These are phyloP conservation scores for Gypaetus barbatus DNA, from an alignment of 2,797 vertebrate genomes.

Conservation along the genomic window DNA sequence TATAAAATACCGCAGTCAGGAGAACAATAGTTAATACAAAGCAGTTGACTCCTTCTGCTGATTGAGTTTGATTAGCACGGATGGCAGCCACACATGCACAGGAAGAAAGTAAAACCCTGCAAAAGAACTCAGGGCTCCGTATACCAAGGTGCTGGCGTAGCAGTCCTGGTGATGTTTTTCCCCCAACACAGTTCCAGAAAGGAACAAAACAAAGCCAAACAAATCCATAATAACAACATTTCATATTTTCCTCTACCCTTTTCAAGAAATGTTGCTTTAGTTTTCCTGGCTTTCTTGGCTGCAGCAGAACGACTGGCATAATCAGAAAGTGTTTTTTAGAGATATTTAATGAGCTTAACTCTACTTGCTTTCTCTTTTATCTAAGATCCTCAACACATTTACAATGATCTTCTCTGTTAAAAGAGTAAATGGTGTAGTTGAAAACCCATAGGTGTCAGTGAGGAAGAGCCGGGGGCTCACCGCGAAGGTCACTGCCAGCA, in stretches of 20 bases:
- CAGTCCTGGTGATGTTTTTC: background rate
- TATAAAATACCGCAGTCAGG: background rate
- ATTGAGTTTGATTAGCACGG: background rate
- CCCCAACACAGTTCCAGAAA: background rate
- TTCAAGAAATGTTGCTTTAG: background rate
- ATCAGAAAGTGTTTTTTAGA: background rate
- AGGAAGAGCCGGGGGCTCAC: background rate
- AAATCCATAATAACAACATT: background rate
- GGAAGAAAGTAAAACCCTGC: background rate
- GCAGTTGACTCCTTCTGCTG: slow-evolving; percentile 1
- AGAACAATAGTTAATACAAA: slow-evolving; percentile 29
- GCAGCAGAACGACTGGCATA: background rate
- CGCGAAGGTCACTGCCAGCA: background rate
- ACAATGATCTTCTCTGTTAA: background rate
- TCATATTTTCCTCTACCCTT: background rate
- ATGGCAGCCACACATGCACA: background rate
- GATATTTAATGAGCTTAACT: background rate
- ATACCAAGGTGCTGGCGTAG: background rate
- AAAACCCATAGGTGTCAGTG: background rate
- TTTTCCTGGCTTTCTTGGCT: background rate
- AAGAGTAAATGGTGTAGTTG: background rate
- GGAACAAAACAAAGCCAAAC: background rate
- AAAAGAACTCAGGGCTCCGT: background rate
- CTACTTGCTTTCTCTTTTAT: background rate
- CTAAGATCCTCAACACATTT: background rate